Evolutionary conservation across 2,797 vertebrate genomes (phyloP).

Genomic region (Tiaroga cobitis): DNA sequence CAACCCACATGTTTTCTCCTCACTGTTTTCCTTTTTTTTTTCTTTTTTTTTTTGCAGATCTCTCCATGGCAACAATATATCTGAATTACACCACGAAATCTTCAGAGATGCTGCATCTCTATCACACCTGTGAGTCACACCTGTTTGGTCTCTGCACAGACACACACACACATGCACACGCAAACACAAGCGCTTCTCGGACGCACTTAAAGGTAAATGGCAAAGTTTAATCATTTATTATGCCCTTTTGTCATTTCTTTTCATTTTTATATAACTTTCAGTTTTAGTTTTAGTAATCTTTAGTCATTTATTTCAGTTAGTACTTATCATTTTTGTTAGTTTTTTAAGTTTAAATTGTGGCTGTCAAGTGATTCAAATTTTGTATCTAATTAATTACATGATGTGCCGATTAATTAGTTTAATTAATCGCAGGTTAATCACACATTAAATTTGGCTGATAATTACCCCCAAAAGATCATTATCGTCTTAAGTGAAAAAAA

Average conservation of each 20-base stretch:
- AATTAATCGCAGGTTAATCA: too few species aligned
- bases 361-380: neutral
- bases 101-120: constrained; percentile 87
- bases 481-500: neutral
- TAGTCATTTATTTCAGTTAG: neutral
- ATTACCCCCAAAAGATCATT: neutral
- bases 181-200: too few species aligned
- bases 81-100: constrained; percentile 87
- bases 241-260: neutral
- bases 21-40: neutral
- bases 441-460: neutral
- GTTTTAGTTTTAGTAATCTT: neutral
- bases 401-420: too few species aligned
- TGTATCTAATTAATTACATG: neutral
- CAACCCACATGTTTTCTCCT: neutral
- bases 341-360: too few species aligned
- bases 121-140: constrained; percentile 89
- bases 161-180: too few species aligned
- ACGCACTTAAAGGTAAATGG: too few species aligned
- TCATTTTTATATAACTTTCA: neutral
- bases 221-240: neutral
- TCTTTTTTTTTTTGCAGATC: constrained; percentile 75
- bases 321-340: neutral
- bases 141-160: neutral
- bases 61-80: constrained; percentile 92